These are phyloP conservation scores for Morpho achilles DNA, from an alignment of 2,888 invertebrate species.

Conservation along the genomic window DNA sequence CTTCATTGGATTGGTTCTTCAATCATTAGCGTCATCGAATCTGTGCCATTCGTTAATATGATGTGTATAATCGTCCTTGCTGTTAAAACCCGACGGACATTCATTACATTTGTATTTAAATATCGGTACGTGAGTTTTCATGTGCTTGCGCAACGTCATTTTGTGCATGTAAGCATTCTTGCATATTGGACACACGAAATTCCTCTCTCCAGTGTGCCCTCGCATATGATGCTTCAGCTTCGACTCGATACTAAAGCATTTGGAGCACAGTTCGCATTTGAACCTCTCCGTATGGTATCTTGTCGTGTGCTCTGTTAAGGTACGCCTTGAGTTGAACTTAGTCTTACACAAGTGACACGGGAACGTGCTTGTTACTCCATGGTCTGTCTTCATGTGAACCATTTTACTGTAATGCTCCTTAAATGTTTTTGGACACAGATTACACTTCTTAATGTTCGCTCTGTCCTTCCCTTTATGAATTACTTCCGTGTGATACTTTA, in stretches of 20 bases:
- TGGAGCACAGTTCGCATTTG: conserved; percentile 62
- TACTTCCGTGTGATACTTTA: conserved; percentile 60
- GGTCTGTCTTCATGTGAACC: conserved; percentile 42
- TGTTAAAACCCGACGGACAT: conserved; percentile 37
- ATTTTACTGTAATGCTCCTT: conserved; percentile 51
- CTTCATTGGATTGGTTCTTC: background rate
- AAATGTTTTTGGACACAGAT: conserved; percentile 42
- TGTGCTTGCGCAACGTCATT: conserved; percentile 58
- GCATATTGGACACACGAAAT: conserved; percentile 58
- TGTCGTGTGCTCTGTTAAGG: conserved; percentile 47
- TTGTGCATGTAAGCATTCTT: conserved; percentile 62
- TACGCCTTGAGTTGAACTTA: conserved; percentile 39
- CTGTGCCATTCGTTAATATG: conserved; percentile 32
- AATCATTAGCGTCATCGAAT: background rate
- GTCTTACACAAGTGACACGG: conserved; percentile 44
- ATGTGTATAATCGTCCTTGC: conserved; percentile 32
- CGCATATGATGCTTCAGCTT: conserved; percentile 62
- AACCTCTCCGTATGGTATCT: conserved; percentile 59
- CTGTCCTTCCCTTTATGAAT: conserved; percentile 46
- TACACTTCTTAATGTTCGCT: conserved; percentile 41
- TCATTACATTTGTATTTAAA: conserved; percentile 37
- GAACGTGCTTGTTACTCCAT: conserved; percentile 43
- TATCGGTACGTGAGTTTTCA: conserved; percentile 47
- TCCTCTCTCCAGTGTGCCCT: conserved; percentile 59
- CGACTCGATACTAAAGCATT: conserved; percentile 62